These are phyloP conservation scores for Xanthostigma xanthostigma DNA, from an alignment of 2,888 invertebrate species.

Conservation along the genomic window DNA sequence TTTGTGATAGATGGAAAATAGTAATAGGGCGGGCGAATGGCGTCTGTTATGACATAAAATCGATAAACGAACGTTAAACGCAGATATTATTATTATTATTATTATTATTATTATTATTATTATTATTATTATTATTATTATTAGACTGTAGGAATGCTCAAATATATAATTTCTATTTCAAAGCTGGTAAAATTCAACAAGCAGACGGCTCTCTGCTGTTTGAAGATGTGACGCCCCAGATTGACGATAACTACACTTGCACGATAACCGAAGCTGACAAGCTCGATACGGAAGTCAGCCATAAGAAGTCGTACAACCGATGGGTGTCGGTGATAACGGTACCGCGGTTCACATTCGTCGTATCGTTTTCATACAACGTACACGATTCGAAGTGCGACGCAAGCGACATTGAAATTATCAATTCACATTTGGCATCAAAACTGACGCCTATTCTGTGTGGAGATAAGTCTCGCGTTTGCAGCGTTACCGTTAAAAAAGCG, in stretches of 20 bases:
- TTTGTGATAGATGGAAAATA: too few species aligned
- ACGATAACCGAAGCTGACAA: slow-evolving; percentile 13
- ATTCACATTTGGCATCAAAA: slow-evolving; percentile 22
- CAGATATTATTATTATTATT: too few species aligned
- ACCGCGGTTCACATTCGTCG: slow-evolving; percentile 22
- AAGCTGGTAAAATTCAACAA: slow-evolving; percentile 15
- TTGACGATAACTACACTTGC: slow-evolving; percentile 27
- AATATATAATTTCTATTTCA: too few species aligned
- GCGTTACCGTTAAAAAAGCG: slow-evolving; percentile 20
- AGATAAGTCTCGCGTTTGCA: slow-evolving; percentile 20
- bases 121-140: too few species aligned
- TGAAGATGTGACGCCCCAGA: slow-evolving; percentile 21
- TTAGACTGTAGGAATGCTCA: too few species aligned
- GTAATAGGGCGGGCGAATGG: too few species aligned
- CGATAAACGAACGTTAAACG: too few species aligned
- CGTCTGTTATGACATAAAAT: too few species aligned
- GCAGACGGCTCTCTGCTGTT: slow-evolving; percentile 20
- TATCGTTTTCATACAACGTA: slow-evolving; percentile 21
- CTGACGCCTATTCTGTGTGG: slow-evolving; percentile 23
- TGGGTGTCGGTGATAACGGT: slow-evolving; percentile 22
- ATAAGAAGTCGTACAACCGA: slow-evolving; percentile 18
- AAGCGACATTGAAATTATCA: slow-evolving; percentile 21
- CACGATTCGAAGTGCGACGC: slow-evolving; percentile 19
- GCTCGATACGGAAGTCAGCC: slow-evolving; percentile 5
- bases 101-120: too few species aligned